These are phyloP conservation scores for Tethea ocularis DNA, from an alignment of 2,888 invertebrate genomes.

Conservation along the genomic window DNA sequence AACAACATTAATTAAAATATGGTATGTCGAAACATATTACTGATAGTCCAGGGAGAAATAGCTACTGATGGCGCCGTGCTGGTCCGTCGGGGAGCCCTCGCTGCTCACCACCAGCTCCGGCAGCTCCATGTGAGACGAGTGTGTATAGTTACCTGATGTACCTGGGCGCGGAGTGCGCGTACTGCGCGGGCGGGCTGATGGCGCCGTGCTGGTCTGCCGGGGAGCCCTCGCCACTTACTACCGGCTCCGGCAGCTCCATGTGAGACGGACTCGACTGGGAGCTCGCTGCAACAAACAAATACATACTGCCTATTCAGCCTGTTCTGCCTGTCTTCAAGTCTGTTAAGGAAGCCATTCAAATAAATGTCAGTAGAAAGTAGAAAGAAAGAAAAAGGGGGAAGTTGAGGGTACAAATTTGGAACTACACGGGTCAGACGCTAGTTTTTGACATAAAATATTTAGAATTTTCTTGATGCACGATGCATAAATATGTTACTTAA, in stretches of 20 bases:
- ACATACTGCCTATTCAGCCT: no score
- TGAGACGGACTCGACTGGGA: constrained; percentile 72
- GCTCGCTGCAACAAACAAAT: constrained; percentile 53
- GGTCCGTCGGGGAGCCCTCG: constrained; percentile 68
- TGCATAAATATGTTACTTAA: no score
- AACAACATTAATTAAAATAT: background rate
- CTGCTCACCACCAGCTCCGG: constrained; percentile 59
- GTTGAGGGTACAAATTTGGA: no score
- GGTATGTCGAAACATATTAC: no score
- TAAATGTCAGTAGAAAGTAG: no score
- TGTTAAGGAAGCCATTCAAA: no score
- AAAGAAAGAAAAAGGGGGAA: no score
- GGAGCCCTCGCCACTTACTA: constrained; percentile 54
- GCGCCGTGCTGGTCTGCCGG: constrained; percentile 80
- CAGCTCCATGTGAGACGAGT: constrained; percentile 61
- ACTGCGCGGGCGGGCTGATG: constrained; percentile 89
- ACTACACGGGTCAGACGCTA: no score
- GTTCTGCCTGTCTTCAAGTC: no score
- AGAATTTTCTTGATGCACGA: no score
- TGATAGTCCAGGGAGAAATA: no score
- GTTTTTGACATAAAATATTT: no score
- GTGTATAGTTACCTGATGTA: constrained; percentile 74
- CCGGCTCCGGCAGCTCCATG: constrained; percentile 62
- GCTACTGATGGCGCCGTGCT: constrained; percentile 85
- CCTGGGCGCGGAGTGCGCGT: constrained; percentile 83